A percentile compares a stretch with the other conserved stretches of the same genome.
Evolutionary conservation across 2,888 invertebrate genomes (phyloP).

Genomic region (Drosophila hamatofila): DNA sequence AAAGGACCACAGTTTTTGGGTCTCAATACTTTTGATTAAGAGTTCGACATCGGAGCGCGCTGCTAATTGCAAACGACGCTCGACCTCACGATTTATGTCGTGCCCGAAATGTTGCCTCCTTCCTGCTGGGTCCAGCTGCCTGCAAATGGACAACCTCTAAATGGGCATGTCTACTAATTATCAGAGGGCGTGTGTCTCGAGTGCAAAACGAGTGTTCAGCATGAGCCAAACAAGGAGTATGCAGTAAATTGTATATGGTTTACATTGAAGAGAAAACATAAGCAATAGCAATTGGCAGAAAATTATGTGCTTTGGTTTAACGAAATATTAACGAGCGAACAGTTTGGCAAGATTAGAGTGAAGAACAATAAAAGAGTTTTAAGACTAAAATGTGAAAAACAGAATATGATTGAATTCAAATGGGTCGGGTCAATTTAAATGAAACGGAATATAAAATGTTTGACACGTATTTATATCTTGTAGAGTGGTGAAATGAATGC

Average conservation of each 20-base stretch:
- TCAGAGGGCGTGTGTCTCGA: constrained; percentile 62
- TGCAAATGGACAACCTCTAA: constrained; percentile 60
- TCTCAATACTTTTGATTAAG: constrained; percentile 79
- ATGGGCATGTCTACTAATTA: constrained; percentile 70
- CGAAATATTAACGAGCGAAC: neutral
- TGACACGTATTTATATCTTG: too few relatives aligned
- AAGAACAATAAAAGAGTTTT: too few relatives aligned
- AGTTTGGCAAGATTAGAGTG: too few relatives aligned
- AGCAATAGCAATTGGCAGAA: neutral
- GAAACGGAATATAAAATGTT: too few relatives aligned
- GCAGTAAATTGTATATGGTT: constrained; percentile 17
- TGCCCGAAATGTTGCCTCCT: constrained; percentile 56
- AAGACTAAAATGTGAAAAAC: too few relatives aligned
- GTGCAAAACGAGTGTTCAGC: constrained; percentile 22
- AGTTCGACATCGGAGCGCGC: constrained; percentile 72
- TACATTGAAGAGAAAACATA: neutral
- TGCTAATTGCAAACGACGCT: constrained; percentile 79
- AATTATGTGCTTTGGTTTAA: neutral
- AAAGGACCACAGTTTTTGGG: constrained; percentile 66
- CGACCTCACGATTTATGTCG: constrained; percentile 68
- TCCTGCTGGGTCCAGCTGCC: constrained; percentile 11
- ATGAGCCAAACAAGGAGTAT: constrained; percentile 13
- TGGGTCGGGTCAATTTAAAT: too few relatives aligned
- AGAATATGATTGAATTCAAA: too few relatives aligned
- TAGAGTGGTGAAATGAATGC: too few relatives aligned